Base-by-base conservation (phyloP, 2,113 vertebrate genomes). In the Desmodus rotundus region DNA sequence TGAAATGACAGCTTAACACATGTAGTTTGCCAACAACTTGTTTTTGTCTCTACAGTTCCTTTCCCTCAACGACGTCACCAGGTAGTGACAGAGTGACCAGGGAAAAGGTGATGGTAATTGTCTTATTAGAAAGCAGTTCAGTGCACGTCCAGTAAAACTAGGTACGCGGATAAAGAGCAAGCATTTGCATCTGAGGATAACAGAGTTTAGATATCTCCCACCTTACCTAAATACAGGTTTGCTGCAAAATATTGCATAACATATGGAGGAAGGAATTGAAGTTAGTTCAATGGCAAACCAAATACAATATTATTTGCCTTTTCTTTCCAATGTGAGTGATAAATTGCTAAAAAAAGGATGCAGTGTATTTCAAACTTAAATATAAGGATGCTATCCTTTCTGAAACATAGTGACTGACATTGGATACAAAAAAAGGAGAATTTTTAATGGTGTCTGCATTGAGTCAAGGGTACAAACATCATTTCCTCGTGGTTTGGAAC, bases 201-300 rank as follows among this genome's bases (percentile, higher is more conserved):
- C 5, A 12, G 31, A 86, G 33, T 65, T 78, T 43, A 45, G 56
- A 38, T 65, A 87, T 82, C 67, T 87, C 13, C 17, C 12, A 11
- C 8, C 22, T 93, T 83, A 5, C 47, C 1, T 58, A 31, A 20
- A 94, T 10, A 81, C 15, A 54, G 33, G n/a, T 87, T 95, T 91
- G 78, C 82, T 80, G 20, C 31, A 87, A 95, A 93, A 87, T 45
- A 52, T 77, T 38, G 45, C 15, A 15, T 63, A 89, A 92, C 95
- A 97, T 94, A 97, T 90, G 96, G 95, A 50, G 52, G 95, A 47
- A 73, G 28, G 89, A 97, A 97, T 72, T 89, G 91, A 96, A 96
- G 92, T 73, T 86, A 76, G 52, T 70, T 89, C 43, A 85, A 82
- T 89, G 89, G 73, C 41, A 91, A 90, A 95, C 43, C 45, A 90